Percentiles rank a stretch among this genome's conserved stretches.
phyloP scores from a whole-genome alignment of 2,797 vertebrate genomes.

The Poliocrania exsul region DNA sequence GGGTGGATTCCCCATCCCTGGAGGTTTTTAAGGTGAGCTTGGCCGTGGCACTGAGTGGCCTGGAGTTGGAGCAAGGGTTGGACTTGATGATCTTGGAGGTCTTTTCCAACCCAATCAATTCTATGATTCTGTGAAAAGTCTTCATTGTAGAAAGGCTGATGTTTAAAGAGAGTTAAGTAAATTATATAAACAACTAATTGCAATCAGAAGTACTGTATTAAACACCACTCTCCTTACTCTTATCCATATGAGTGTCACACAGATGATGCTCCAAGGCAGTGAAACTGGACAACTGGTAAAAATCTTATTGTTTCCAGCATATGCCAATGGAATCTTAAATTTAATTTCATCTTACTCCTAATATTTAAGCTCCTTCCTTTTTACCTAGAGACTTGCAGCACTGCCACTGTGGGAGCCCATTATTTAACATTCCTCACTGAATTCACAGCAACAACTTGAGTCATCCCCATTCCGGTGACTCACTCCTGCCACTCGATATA shows the following conservation, averaged over 20 bases:
- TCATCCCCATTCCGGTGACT: conserved; percentile 64
- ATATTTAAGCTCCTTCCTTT: conserved; percentile 14
- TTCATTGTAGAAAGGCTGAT: neutral
- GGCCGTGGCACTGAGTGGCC: too few species aligned
- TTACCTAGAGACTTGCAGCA: conserved; percentile 28
- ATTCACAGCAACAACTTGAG: conserved; percentile 63
- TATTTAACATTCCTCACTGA: conserved; percentile 44
- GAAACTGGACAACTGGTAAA: neutral
- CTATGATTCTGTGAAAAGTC: neutral
- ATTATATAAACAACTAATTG: neutral
- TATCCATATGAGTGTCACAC: neutral
- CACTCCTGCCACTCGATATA: conserved; percentile 48
- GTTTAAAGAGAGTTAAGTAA: neutral
- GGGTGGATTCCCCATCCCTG: too few species aligned
- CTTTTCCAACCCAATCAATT: too few species aligned
- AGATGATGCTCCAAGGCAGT: neutral
- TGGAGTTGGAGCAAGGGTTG: too few species aligned
- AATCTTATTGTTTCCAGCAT: neutral
- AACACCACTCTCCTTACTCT: neutral
- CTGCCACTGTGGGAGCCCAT: neutral
- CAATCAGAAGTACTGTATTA: neutral
- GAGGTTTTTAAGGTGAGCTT: too few species aligned
- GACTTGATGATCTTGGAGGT: too few species aligned
- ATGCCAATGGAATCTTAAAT: conserved; percentile 1
- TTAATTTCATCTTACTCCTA: neutral